Evolutionary conservation across 2,797 vertebrate genomes (phyloP), one percentile per base, ranked within the genome.

Genomic region (Melanogrammus aeglefinus): DNA sequence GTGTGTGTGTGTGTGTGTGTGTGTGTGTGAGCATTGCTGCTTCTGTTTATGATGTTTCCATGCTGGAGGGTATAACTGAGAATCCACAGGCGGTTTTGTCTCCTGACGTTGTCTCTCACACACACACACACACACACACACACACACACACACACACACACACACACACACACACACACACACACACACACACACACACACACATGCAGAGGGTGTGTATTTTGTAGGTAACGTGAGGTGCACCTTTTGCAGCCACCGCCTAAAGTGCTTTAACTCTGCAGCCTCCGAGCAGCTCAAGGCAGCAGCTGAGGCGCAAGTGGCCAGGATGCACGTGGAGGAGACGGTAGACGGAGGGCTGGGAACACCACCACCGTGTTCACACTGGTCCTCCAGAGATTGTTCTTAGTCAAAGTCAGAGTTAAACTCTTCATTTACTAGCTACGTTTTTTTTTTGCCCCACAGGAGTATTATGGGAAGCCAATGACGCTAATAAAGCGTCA

Each of bases 31-130:
- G 75, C 21, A 27, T 44, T 27, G 71, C 51, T 73, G 70, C 35
- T 9, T 27, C 39, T 76, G 38, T 76, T 33, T 41, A 74, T 69
- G 57, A 31, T 51, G 82, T 91, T 82, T 83, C 87, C 76, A 0
- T 74, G 82, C 36, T 39, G 78, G 24, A 78, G 75, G 27, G 38
- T 9, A 33, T 82, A 72, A 57, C 75, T 72, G 39, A 57, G 18
- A 76, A 82, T 90, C 86, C 91, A 86, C 84, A 85, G 85, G 77
- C 80, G 75, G 77, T 85, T 89, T 89, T 91, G 83, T 88, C 63
- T 83, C 73, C 84, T 74, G 72, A 72, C 69, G 63, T 70, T 76
- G 77, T 73, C 77, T 29, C 69, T 31, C 69, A 70, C 24, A 70
- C 69, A 29, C 69, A 70, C 69, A 70, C 69, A 70, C 24, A 70